phyloP scores from a whole-genome alignment of 2,113 vertebrate species.

The Eulacestoma nigropectus region DNA sequence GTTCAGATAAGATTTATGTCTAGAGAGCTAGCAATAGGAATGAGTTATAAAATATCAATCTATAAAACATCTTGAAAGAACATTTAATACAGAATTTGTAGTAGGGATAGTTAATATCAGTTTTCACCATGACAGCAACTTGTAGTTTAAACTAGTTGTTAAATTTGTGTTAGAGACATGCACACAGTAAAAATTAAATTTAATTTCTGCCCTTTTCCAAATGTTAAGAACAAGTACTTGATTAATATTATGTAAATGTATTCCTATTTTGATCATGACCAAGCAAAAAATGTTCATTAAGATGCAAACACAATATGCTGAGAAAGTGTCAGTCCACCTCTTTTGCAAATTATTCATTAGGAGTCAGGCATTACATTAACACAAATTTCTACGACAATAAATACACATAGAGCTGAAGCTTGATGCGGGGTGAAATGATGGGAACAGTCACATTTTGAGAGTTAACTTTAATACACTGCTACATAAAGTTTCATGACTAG shows the following conservation, averaged over 20 bases:
- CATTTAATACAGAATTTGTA: neutral
- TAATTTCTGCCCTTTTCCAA: constrained; percentile 51
- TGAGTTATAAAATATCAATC: constrained; percentile 10
- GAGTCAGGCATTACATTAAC: neutral
- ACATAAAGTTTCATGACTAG: neutral
- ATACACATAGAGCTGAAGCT: neutral
- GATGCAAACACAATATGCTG: constrained; percentile 26
- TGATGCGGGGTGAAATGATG: neutral
- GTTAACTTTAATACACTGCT: neutral
- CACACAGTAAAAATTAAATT: constrained; percentile 42
- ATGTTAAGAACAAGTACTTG: constrained; percentile 56
- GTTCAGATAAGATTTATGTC: neutral
- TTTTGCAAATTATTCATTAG: constrained; percentile 41
- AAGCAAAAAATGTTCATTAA: constrained; percentile 65
- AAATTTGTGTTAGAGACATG: constrained; percentile 14
- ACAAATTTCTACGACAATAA: constrained; percentile 25
- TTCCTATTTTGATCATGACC: constrained; percentile 51
- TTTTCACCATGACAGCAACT: neutral
- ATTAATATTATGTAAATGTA: constrained; percentile 64
- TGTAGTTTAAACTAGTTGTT: constrained; percentile 31
- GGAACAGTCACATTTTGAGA: neutral
- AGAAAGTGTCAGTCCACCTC: constrained; percentile 44
- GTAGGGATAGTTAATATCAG: neutral
- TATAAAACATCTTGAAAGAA: neutral
- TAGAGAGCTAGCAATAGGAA: neutral